These are phyloP conservation scores for Tachuris rubrigastra DNA, from an alignment of 2,113 vertebrate genomes.

Conservation along the genomic window DNA sequence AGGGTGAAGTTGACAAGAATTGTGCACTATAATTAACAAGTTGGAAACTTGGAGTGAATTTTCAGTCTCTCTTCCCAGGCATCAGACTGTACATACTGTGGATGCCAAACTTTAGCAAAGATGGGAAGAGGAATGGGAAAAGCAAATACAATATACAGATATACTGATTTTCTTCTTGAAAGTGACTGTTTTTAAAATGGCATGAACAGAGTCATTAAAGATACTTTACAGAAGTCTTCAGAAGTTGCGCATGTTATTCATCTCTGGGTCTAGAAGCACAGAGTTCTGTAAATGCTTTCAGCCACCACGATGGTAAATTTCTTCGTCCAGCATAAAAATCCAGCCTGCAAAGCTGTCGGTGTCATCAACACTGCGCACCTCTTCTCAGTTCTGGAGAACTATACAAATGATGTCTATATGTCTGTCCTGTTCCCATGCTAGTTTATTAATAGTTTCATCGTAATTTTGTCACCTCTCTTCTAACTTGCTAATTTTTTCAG, in stretches of 20 bases:
- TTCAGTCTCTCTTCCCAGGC: background rate
- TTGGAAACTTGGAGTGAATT: background rate
- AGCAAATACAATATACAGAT: slow-evolving; percentile 19
- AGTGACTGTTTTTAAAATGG: slow-evolving; percentile 37
- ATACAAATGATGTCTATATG: background rate
- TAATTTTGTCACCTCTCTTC: background rate
- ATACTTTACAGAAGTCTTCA: slow-evolving; percentile 48
- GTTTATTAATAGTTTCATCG: background rate
- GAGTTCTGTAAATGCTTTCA: background rate
- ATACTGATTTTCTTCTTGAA: slow-evolving; percentile 40
- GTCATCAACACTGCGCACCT: background rate
- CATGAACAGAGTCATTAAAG: slow-evolving; percentile 58
- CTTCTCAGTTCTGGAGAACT: background rate
- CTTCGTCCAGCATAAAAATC: background rate
- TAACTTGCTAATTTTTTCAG: background rate
- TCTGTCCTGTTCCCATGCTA: background rate
- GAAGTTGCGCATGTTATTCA: slow-evolving; percentile 46
- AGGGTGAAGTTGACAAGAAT: background rate
- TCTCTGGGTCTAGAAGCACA: background rate
- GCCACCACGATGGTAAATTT: background rate
- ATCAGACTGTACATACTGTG: background rate
- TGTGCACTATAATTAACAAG: slow-evolving; percentile 14
- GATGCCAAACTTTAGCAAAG: slow-evolving; percentile 6
- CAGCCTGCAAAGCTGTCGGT: background rate
- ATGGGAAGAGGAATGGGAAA: background rate